Conservation (phyloP, 2,113 vertebrate genomes). For the Hippocampus guttulatus region DNA sequence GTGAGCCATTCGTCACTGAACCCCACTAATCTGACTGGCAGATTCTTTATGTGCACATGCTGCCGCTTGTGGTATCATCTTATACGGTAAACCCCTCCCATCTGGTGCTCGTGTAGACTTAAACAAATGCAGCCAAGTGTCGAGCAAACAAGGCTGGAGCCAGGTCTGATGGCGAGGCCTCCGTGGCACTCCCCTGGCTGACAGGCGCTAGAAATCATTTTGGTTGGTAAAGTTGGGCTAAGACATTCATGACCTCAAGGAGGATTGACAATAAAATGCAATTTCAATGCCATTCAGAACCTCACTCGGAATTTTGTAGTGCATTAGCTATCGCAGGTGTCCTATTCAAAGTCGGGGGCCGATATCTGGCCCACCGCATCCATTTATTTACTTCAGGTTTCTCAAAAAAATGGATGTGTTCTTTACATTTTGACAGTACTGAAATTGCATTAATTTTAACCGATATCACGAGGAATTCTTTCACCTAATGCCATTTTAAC, state of each 20-base stretch:
- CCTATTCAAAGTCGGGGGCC: too few relatives aligned
- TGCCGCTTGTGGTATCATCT: conserved; percentile 41
- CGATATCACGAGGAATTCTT: background rate
- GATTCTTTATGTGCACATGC: conserved; percentile 53
- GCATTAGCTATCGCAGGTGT: background rate
- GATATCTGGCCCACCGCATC: too few relatives aligned
- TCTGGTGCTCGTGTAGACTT: conserved; percentile 49
- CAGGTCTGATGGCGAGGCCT: conserved; percentile 50
- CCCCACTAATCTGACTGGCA: conserved; percentile 28
- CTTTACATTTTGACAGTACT: too few relatives aligned
- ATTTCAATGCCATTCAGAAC: background rate
- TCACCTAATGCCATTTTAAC: background rate
- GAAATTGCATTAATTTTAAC: background rate
- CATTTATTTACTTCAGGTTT: too few relatives aligned
- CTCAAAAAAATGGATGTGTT: too few relatives aligned
- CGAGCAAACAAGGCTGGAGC: conserved; percentile 55
- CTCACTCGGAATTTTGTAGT: background rate
- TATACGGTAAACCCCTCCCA: conserved; percentile 52
- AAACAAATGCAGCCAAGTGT: conserved; percentile 47
- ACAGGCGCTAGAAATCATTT: conserved; percentile 38
- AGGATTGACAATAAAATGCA: background rate
- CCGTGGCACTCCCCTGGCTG: conserved; percentile 28
- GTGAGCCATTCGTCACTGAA: conserved; percentile 51
- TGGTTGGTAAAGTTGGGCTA: background rate
- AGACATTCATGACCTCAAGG: background rate